These are phyloP conservation scores for Torymus tubicola DNA, from an alignment of 2,888 invertebrate genomes.

Conservation along the genomic window DNA sequence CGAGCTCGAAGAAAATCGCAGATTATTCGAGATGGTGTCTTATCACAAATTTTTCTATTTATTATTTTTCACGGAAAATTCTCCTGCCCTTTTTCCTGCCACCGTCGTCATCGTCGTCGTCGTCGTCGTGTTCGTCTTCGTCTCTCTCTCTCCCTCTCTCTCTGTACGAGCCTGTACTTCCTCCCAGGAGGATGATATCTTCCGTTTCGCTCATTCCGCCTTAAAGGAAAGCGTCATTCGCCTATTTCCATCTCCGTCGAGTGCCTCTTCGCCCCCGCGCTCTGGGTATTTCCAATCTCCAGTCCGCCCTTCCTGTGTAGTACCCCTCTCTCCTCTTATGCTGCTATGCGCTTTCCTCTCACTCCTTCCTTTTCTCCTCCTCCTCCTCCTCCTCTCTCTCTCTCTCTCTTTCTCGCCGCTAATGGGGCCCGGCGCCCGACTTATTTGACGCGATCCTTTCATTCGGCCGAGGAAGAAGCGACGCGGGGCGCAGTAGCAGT, in stretches of 20 bases:
- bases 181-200: background rate
- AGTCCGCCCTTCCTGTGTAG: slow-evolving; percentile 24
- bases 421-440: slow-evolving; percentile 37
- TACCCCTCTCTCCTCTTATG: too few relatives aligned
- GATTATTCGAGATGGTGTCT: slow-evolving; percentile 26
- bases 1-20: slow-evolving; percentile 12
- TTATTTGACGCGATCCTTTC: slow-evolving; percentile 38
- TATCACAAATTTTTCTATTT: slow-evolving; percentile 26
- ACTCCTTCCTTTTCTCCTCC: background rate
- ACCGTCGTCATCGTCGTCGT: too few relatives aligned
- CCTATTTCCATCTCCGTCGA: slow-evolving; percentile 33
- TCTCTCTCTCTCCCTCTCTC: too few relatives aligned
- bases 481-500: slow-evolving; percentile 1
- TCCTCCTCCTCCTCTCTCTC: background rate
- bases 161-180: background rate
- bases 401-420: background rate
- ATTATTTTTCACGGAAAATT: slow-evolving; percentile 25
- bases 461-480: background rate
- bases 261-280: background rate
- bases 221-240: slow-evolving; percentile 28
- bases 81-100: too few relatives aligned
- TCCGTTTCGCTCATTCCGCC: slow-evolving; percentile 14
- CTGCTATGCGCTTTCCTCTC: slow-evolving; percentile 3
- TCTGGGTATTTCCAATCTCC: slow-evolving; percentile 35
- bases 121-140: too few relatives aligned